A percentile compares a stretch with the other conserved stretches of the same genome.
phyloP scores from a whole-genome alignment of 2,797 vertebrate species.

The Rachycentron canadum region DNA sequence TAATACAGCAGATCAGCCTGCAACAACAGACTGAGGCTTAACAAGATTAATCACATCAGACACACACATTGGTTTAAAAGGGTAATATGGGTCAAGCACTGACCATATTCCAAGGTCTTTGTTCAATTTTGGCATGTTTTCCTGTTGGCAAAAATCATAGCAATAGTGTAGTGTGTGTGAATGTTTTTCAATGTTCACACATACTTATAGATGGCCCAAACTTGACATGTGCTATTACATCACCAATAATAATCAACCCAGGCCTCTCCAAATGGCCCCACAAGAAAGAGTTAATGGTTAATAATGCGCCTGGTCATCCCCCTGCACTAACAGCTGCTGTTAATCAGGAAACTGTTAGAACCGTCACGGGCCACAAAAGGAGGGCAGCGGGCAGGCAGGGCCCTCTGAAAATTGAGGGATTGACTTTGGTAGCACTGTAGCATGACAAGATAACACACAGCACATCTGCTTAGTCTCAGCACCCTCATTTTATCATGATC shows the following conservation, averaged over 20 bases:
- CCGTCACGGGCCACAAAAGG: slow-evolving; percentile 50
- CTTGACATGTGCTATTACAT: neutral
- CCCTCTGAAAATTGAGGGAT: slow-evolving; percentile 52
- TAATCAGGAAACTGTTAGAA: slow-evolving; percentile 72
- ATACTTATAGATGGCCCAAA: neutral
- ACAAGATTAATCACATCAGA: slow-evolving; percentile 27
- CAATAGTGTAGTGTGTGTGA: neutral
- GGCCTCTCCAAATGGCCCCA: neutral
- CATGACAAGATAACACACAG: slow-evolving; percentile 72
- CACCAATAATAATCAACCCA: slow-evolving; percentile 3
- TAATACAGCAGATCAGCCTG: slow-evolving; percentile 33
- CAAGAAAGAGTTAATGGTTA: slow-evolving; percentile 42
- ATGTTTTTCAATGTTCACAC: neutral
- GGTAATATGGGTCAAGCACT: neutral
- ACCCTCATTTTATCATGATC: slow-evolving; percentile 37
- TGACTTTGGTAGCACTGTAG: slow-evolving; percentile 66
- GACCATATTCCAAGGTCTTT: neutral
- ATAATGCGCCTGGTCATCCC: slow-evolving; percentile 42
- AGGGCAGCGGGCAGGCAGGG: slow-evolving; percentile 51
- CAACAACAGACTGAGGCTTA: slow-evolving; percentile 37
- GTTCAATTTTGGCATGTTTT: neutral
- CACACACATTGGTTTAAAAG: slow-evolving; percentile 19
- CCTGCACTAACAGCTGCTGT: slow-evolving; percentile 70
- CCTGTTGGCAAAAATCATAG: neutral
- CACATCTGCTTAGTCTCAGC: slow-evolving; percentile 78